These are phyloP conservation scores for Beaufortia kweichowensis DNA, from an alignment of 2,113 vertebrate genomes.

Conservation along the genomic window DNA sequence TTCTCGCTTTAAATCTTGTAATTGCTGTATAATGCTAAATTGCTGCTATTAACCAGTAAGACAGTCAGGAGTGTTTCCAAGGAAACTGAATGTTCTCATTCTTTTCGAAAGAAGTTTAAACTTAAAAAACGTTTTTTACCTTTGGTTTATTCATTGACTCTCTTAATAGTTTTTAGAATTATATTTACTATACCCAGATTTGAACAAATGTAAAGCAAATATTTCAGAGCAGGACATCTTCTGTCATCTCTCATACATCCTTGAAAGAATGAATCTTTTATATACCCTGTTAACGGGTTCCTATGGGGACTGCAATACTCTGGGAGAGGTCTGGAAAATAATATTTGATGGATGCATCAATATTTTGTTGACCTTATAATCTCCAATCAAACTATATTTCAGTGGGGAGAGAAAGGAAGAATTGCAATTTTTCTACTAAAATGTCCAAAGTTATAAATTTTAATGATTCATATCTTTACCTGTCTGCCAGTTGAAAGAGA, in stretches of 20 bases:
- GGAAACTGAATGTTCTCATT: background rate
- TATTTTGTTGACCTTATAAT: conserved; percentile 53
- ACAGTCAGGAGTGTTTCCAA: background rate
- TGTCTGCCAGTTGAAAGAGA: background rate
- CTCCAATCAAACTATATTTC: conserved; percentile 43
- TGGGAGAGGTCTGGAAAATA: conserved; percentile 4
- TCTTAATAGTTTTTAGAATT: too few relatives aligned
- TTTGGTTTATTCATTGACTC: too few relatives aligned
- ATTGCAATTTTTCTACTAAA: background rate
- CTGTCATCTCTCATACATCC: too few relatives aligned
- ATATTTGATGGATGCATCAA: conserved; percentile 46
- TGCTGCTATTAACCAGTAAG: conserved; percentile 2
- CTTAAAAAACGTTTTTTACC: too few relatives aligned
- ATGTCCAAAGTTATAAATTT: conserved; percentile 29
- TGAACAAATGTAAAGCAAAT: too few relatives aligned
- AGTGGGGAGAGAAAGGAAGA: background rate
- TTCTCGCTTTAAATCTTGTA: background rate
- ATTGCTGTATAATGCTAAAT: background rate
- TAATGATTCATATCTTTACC: conserved; percentile 27
- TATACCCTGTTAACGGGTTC: background rate
- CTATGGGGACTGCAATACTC: background rate
- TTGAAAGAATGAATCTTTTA: background rate
- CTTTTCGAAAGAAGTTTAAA: background rate
- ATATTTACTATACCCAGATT: too few relatives aligned
- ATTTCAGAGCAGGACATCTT: too few relatives aligned